These are phyloP conservation scores for Ypsolopha sequella DNA, from an alignment of 2,888 invertebrate genomes.

Conservation along the genomic window DNA sequence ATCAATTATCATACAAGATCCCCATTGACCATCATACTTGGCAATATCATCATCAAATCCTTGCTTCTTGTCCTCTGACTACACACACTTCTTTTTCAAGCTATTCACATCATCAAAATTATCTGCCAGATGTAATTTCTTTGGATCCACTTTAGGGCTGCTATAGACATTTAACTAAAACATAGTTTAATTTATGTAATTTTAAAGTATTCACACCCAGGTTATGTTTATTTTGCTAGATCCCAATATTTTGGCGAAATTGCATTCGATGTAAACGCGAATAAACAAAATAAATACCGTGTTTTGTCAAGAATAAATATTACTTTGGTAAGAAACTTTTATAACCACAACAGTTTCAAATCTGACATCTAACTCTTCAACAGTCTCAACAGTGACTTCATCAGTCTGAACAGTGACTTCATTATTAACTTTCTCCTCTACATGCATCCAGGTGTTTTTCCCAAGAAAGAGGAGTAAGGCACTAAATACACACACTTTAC, in stretches of 20 bases:
- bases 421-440: slow-evolving; percentile 27
- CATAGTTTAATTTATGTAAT: no score
- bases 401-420: slow-evolving; percentile 22
- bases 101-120: slow-evolving; percentile 84
- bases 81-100: slow-evolving; percentile 85
- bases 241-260: no score
- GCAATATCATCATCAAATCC: slow-evolving; percentile 88
- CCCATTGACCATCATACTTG: slow-evolving; percentile 93
- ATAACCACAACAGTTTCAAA: neutral
- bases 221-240: no score
- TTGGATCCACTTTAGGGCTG: slow-evolving; percentile 76
- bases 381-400: slow-evolving; percentile 43
- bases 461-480: slow-evolving; percentile 37
- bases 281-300: no score
- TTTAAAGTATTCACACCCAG: no score
- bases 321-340: no score
- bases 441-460: slow-evolving; percentile 21
- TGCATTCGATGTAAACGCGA: no score
- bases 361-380: slow-evolving; percentile 27
- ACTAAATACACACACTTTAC: slow-evolving; percentile 30
- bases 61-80: slow-evolving; percentile 93
- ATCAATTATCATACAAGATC: no score
- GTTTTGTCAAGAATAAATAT: no score
- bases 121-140: slow-evolving; percentile 81
- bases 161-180: slow-evolving; percentile 62